Evolutionary conservation across 2,888 invertebrate genomes (phyloP).

Genomic region (Drosophila atripex): DNA sequence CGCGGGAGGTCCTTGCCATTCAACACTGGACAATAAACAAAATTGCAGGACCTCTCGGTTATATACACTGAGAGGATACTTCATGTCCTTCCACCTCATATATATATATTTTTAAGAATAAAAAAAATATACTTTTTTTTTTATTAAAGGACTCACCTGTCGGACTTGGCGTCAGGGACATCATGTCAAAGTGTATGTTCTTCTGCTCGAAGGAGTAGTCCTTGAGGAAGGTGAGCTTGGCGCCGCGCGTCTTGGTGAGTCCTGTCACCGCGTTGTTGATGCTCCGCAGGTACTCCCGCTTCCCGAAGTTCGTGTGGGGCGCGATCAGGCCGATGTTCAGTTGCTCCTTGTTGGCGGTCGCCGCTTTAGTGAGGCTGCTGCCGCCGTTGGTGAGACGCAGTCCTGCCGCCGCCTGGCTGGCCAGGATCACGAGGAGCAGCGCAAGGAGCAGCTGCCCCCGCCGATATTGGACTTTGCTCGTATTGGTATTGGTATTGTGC

Average conservation of each 20-base stretch:
- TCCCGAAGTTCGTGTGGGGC: conserved; percentile 84
- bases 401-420: conserved; percentile 46
- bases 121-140: background rate
- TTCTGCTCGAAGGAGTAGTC: conserved; percentile 87
- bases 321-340: conserved; percentile 83
- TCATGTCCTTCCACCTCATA: background rate
- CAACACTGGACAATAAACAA: background rate
- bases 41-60: background rate
- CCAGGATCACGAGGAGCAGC: conserved; percentile 46
- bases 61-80: background rate
- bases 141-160: conserved; percentile 87
- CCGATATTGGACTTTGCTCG: conserved; percentile 7
- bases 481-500: conserved; percentile 47
- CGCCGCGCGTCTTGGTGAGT: conserved; percentile 86
- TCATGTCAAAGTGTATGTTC: conserved; percentile 88
- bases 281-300: conserved; percentile 88
- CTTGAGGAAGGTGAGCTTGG: conserved; percentile 87
- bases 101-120: too few relatives aligned
- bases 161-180: conserved; percentile 90
- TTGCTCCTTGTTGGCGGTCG: conserved; percentile 81
- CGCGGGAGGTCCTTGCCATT: background rate
- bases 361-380: conserved; percentile 71
- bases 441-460: conserved; percentile 10
- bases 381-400: conserved; percentile 79
- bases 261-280: conserved; percentile 87